Evolutionary conservation across 2,113 vertebrate species (phyloP), one percentile per base, ranked within the genome.

Genomic region (Channa maculata): DNA sequence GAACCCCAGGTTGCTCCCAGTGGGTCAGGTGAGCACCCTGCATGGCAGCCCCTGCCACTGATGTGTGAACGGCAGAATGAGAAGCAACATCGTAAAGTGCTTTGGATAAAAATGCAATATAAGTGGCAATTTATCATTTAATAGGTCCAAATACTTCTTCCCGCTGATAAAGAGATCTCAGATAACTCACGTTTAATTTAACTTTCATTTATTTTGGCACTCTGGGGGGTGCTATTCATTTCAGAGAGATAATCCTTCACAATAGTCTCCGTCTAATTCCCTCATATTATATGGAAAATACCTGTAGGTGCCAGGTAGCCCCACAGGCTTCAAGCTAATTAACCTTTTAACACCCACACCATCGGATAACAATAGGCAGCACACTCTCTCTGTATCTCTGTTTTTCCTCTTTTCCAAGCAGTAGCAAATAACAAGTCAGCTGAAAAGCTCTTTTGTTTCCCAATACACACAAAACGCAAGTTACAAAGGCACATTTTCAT

Each of bases 231-330:
- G 6, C 69, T 12, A 44, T 44, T 89, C 64, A 51, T 72, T 52
- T 39, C 55, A 57, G 77, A 44, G 14, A 82, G 83, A 83, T 88
- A 87, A 85, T 80, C 83, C 69, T 55, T 73, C 66, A 81, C 86
- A 85, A 80, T 85, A 80, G 80, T 72, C 77, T 83, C 80, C 79
- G 82, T 86, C 75, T 85, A 88, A 88, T 82, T 87, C 88, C 79
- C 24, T 61, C 12, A 80, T 80, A 93, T 85, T 92, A 89, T 90
- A 91, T 92, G 90, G 85, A 91, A 91, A 93, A 79, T 73, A 91
- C 78, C 83, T 86, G 49, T 11, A 88, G 88, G 91, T 91, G 91
- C 88, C 92, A 93, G 84, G 86, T 91, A 78, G 68, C 77, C 68
- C 79, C 46, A 80, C 78, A 68, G 87, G 82, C 86, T 88, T 91